Percentiles rank a stretch among this genome's conserved stretches.
Conservation (phyloP, 2,797 vertebrate genomes). For the Alauda arvensis region DNA sequence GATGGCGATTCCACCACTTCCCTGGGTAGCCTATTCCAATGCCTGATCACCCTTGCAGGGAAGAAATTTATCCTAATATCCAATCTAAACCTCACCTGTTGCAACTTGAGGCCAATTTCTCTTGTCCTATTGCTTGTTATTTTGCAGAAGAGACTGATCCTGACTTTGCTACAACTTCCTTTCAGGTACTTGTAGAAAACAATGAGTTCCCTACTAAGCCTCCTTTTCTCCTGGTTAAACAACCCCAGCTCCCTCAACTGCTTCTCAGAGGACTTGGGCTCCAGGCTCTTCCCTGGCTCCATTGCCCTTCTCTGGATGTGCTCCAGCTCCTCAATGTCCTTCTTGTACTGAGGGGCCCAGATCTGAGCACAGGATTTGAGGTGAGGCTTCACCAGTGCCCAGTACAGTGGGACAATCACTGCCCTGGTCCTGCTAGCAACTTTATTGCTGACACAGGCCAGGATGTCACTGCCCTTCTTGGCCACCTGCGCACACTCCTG, state of each 20-base stretch:
- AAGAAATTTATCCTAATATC: neutral
- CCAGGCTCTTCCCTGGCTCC: accelerated
- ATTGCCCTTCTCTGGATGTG: accelerated
- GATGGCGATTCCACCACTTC: neutral
- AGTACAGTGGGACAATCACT: accelerated
- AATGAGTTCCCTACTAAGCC: neutral
- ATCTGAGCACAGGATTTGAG: accelerated
- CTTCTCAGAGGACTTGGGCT: neutral
- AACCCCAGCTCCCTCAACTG: neutral
- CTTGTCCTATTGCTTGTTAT: neutral
- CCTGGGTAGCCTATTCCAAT: neutral
- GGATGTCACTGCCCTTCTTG: neutral
- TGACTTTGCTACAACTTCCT: neutral
- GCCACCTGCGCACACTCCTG: neutral
- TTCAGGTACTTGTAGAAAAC: neutral
- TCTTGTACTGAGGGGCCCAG: neutral
- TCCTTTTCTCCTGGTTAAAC: neutral
- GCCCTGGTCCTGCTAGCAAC: neutral
- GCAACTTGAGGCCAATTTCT: neutral
- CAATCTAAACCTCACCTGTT: neutral
- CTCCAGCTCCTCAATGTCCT: neutral
- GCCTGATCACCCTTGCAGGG: neutral
- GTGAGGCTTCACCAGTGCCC: accelerated
- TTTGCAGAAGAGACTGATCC: neutral
- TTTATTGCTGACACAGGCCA: accelerated